A percentile compares a stretch with the other conserved stretches of the same genome.
phyloP scores from a whole-genome alignment of 2,113 vertebrate genomes.

The Balaenoptera acutorostrata region DNA sequence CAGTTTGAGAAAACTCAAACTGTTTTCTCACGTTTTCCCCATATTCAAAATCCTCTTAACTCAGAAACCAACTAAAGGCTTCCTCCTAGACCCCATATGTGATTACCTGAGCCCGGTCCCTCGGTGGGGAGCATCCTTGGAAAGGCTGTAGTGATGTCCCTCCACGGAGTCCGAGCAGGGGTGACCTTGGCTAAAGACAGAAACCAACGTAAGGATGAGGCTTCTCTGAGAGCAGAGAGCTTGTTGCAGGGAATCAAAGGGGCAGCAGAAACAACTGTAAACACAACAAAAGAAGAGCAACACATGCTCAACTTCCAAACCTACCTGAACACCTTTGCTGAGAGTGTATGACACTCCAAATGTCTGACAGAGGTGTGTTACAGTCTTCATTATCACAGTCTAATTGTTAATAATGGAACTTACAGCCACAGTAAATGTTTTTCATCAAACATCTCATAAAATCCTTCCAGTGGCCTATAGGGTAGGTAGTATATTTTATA shows the following conservation, averaged over 20 bases:
- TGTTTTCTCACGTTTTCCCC: not conserved
- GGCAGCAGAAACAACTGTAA: not conserved
- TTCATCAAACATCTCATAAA: not conserved
- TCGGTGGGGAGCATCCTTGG: not conserved
- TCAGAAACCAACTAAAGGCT: not conserved
- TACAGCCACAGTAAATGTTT: not conserved
- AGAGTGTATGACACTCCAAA: not conserved
- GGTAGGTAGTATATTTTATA: not conserved
- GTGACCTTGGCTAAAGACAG: slow-evolving; percentile 37
- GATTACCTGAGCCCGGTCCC: slow-evolving; percentile 20
- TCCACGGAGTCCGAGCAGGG: not conserved
- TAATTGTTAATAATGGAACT: not conserved
- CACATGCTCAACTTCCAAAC: not conserved
- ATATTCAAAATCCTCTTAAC: not conserved
- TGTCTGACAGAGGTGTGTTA: not conserved
- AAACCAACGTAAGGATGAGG: slow-evolving; percentile 5
- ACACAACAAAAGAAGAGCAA: not conserved
- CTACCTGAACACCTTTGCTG: not conserved
- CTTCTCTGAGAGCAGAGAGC: not conserved
- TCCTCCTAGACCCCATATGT: not conserved
- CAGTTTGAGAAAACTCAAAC: not conserved
- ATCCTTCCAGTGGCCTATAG: not conserved
- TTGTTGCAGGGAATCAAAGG: not conserved
- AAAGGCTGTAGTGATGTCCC: not conserved
- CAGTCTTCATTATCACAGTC: not conserved